Conservation (phyloP, 37 sponge, comb jelly and placozoan species). For the Dysidea cf. avara region DNA sequence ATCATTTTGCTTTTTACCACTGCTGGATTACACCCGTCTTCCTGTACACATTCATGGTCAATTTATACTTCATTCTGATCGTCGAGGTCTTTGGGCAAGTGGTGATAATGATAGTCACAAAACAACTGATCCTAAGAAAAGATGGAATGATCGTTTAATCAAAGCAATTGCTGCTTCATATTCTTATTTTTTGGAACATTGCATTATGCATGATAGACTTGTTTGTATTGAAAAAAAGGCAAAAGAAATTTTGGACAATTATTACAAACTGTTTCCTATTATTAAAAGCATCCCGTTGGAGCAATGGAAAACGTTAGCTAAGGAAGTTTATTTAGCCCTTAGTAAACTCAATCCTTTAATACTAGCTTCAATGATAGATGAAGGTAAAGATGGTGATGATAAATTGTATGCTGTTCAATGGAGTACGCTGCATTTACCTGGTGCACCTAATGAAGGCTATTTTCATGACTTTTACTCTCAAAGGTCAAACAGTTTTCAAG, state of each 20-base stretch:
- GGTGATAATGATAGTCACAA: constrained; percentile 24
- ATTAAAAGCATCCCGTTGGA: no score
- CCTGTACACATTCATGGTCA: constrained; percentile 80
- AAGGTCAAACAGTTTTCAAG: not conserved
- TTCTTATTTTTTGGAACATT: constrained; percentile 54
- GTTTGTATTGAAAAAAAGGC: not conserved
- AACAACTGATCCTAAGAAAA: no score
- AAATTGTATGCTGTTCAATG: not conserved
- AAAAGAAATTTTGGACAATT: constrained; percentile 5
- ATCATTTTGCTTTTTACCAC: constrained; percentile 72
- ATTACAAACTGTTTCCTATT: constrained; percentile 48
- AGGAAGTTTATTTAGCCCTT: constrained; percentile 5
- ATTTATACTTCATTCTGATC: constrained; percentile 58
- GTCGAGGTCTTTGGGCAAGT: constrained; percentile 55
- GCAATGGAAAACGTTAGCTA: constrained; percentile 3
- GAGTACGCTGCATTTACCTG: no score
- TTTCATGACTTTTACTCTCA: not conserved
- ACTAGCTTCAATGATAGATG: not conserved
- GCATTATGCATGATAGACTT: no score
- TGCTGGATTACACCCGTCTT: constrained; percentile 40
- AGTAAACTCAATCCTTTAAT: not conserved
- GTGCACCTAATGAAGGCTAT: no score
- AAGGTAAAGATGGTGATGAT: not conserved
- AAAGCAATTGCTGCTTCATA: constrained; percentile 62
- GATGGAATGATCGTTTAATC: constrained; percentile 64